These are phyloP conservation scores for Petrolisthes cinctipes DNA, from an alignment of 2,888 invertebrate genomes.

Conservation along the genomic window DNA sequence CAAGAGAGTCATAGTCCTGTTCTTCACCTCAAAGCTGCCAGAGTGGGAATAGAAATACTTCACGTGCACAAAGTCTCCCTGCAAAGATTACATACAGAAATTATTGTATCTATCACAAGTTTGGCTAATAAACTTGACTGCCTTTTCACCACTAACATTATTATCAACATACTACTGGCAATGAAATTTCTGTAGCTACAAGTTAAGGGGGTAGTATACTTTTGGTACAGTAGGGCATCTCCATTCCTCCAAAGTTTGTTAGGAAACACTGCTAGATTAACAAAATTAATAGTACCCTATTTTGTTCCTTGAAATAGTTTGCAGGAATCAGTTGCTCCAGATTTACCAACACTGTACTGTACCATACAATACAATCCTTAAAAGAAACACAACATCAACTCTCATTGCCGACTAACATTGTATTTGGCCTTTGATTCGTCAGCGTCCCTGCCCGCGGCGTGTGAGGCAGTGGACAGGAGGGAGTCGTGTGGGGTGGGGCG, in stretches of 20 bases:
- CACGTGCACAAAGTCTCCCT: constrained; percentile 92
- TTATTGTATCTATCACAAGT: too few relatives aligned
- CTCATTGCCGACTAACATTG: constrained; percentile 32
- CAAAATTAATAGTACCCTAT: not conserved
- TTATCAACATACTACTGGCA: too few relatives aligned
- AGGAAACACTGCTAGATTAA: not conserved
- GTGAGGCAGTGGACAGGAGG: constrained; percentile 31
- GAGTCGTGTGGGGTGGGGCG: constrained; percentile 39
- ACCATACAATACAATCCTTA: too few relatives aligned
- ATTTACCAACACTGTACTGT: too few relatives aligned
- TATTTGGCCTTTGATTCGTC: constrained; percentile 57
- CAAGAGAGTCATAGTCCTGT: constrained; percentile 83
- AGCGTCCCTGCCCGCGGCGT: constrained; percentile 28
- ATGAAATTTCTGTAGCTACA: too few relatives aligned
- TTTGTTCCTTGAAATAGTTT: too few relatives aligned
- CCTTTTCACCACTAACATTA: too few relatives aligned
- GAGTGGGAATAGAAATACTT: constrained; percentile 78
- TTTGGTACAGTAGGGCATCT: too few relatives aligned
- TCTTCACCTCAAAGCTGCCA: constrained; percentile 80
- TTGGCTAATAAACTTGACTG: too few relatives aligned
- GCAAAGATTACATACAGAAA: constrained; percentile 63
- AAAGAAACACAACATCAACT: not conserved
- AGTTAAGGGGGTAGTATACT: too few relatives aligned
- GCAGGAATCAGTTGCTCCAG: too few relatives aligned
- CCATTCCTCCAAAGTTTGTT: too few relatives aligned